Evolutionary conservation across 2,797 vertebrate genomes (phyloP).

Genomic region (Pitangus sulphuratus): DNA sequence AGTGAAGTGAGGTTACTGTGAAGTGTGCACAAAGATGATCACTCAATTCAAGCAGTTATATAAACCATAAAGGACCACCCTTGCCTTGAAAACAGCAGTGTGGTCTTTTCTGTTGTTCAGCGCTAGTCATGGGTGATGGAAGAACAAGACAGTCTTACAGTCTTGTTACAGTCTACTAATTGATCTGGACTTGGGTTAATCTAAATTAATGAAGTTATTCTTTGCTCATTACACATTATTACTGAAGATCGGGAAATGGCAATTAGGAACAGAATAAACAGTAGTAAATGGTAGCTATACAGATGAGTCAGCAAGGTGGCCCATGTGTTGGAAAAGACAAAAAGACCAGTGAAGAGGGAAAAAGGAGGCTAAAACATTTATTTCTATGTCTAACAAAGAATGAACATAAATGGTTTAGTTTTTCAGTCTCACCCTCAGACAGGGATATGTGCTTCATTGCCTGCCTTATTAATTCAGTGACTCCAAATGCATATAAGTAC

Average conservation of each 20-base stretch:
- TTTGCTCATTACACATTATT: slow-evolving; percentile 34
- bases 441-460: neutral
- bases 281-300: neutral
- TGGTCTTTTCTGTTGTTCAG: neutral
- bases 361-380: neutral
- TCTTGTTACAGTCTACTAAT: slow-evolving; percentile 25
- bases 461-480: neutral
- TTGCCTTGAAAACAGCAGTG: neutral
- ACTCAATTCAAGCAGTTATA: neutral
- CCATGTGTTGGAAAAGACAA: neutral
- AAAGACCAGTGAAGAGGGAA: neutral
- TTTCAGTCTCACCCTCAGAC: neutral
- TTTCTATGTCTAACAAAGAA: neutral
- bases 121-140: neutral
- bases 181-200: slow-evolving; percentile 40
- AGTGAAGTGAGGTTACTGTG: neutral
- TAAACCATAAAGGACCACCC: neutral
- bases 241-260: neutral
- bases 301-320: neutral
- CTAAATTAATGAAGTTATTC: slow-evolving; percentile 54
- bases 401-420: neutral
- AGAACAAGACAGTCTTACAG: slow-evolving; percentile 11
- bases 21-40: neutral
- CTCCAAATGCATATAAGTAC: neutral
- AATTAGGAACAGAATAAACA: slow-evolving; percentile 9